A percentile compares a stretch with the other conserved stretches of the same genome.
phyloP scores from a whole-genome alignment of 2,113 vertebrate species.

The Urocolius indicus region DNA sequence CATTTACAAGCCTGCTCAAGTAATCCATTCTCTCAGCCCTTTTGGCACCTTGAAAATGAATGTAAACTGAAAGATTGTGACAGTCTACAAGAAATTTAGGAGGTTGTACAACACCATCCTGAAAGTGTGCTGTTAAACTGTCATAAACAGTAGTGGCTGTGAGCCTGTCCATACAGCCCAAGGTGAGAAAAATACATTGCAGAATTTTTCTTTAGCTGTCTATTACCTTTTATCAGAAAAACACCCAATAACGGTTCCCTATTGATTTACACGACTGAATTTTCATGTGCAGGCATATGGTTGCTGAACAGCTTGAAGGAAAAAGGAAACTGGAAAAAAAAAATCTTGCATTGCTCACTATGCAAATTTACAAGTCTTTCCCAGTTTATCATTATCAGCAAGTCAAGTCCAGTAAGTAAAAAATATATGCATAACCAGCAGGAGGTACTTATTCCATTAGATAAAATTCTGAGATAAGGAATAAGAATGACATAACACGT shows the following conservation, averaged over 20 bases:
- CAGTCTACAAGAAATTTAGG: neutral
- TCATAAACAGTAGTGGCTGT: neutral
- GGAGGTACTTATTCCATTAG: neutral
- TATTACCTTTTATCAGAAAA: neutral
- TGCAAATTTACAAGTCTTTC: neutral
- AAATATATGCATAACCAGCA: neutral
- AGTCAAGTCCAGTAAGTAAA: neutral
- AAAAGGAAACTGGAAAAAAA: neutral
- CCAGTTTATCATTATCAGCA: neutral
- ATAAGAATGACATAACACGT: neutral
- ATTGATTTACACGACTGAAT: neutral
- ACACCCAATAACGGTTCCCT: neutral
- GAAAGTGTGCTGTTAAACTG: neutral
- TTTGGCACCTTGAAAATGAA: neutral
- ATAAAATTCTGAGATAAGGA: neutral
- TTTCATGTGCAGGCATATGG: neutral
- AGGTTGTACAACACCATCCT: neutral
- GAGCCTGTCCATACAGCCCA: neutral
- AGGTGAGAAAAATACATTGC: neutral
- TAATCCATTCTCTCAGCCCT: neutral
- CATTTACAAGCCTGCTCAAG: neutral
- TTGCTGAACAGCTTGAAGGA: neutral
- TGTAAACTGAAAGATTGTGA: neutral
- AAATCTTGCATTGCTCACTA: neutral
- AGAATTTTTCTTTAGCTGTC: neutral